phyloP scores from a whole-genome alignment of 2,113 vertebrate species.

The Podilymbus podiceps region DNA sequence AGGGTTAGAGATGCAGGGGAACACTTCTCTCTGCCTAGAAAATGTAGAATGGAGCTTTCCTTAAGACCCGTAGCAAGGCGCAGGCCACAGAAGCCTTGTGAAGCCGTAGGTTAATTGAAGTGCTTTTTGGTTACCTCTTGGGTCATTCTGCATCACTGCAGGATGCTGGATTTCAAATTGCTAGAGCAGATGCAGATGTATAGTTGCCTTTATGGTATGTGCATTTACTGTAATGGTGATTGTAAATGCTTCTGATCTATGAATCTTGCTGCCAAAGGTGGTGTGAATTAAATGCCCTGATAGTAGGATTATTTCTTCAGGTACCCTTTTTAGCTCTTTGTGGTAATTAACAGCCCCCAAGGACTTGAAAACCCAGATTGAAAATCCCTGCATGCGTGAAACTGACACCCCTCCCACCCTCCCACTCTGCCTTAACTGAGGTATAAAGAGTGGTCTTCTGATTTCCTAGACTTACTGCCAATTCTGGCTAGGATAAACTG shows the following conservation, averaged over 20 bases:
- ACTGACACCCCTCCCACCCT: too few relatives aligned
- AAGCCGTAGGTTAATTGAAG: neutral
- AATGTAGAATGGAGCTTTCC: neutral
- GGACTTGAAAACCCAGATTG: neutral
- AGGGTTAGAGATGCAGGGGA: neutral
- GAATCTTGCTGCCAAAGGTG: neutral
- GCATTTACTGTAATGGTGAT: neutral
- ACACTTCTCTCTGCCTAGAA: neutral
- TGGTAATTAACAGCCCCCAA: neutral
- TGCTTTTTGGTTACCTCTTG: neutral
- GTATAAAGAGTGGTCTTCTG: neutral
- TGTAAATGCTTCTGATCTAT: neutral
- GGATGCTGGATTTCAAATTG: neutral
- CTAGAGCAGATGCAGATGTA: neutral
- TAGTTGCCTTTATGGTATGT: neutral
- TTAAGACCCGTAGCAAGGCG: neutral
- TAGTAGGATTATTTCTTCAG: neutral
- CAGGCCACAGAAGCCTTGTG: neutral
- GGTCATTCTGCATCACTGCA: neutral
- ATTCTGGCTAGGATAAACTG: neutral
- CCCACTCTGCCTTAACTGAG: neutral
- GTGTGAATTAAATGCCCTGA: neutral
- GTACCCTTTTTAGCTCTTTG: neutral
- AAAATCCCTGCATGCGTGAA: neutral
- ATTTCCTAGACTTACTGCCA: neutral